Evolutionary conservation across 1,140 invertebrate genomes (phyloP).

Genomic region (Cotesia chilonis): DNA sequence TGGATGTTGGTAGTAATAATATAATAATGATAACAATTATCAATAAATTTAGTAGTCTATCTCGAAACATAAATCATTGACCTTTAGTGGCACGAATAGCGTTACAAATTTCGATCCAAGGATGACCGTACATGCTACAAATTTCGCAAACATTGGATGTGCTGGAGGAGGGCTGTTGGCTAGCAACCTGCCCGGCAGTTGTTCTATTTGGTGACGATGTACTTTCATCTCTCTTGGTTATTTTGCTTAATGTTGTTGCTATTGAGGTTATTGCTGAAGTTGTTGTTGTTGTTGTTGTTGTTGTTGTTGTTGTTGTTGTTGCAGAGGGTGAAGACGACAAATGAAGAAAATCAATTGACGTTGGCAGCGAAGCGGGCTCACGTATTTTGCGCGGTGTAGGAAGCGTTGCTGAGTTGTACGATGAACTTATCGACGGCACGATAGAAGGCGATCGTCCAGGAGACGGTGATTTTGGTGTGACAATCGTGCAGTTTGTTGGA

Average conservation of each 20-base stretch:
- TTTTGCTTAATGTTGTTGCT: slow-evolving; percentile 40
- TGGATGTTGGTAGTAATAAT: slow-evolving; percentile 9
- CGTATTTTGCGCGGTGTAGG: slow-evolving; percentile 55
- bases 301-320: no score
- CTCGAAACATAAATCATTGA: slow-evolving; percentile 45
- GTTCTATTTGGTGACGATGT: slow-evolving; percentile 50
- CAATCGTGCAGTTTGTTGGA: slow-evolving; percentile 50
- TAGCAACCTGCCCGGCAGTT: slow-evolving; percentile 47
- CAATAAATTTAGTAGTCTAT: no score
- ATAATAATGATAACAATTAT: slow-evolving; percentile 1
- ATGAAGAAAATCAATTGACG: slow-evolving; percentile 52
- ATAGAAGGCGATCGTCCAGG: slow-evolving; percentile 49
- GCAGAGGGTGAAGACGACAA: slow-evolving; percentile 44
- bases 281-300: slow-evolving; percentile 35
- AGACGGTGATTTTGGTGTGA: slow-evolving; percentile 50
- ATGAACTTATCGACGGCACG: slow-evolving; percentile 50
- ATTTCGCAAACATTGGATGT: slow-evolving; percentile 61
- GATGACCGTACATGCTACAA: slow-evolving; percentile 66
- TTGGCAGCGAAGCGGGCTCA: slow-evolving; percentile 46
- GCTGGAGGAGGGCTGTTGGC: slow-evolving; percentile 55
- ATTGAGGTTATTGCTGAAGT: slow-evolving; percentile 40
- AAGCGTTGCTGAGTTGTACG: slow-evolving; percentile 58
- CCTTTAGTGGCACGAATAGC: slow-evolving; percentile 59
- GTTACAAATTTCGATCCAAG: slow-evolving; percentile 67
- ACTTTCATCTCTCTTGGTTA: slow-evolving; percentile 44